These are phyloP conservation scores for Emydoidea blandingii DNA, from an alignment of 2,797 vertebrate genomes.

Conservation along the genomic window DNA sequence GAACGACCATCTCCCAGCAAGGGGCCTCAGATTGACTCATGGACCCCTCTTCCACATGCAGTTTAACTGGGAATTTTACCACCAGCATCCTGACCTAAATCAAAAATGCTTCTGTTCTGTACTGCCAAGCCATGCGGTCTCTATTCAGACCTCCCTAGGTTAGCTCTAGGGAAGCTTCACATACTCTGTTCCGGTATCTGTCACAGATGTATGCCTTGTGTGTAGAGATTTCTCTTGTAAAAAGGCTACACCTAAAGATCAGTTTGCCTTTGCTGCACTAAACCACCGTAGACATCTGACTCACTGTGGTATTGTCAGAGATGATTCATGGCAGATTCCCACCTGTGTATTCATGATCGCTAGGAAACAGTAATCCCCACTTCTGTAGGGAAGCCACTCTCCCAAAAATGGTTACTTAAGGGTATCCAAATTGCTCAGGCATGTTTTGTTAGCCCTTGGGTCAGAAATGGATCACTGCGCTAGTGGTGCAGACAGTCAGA, in stretches of 20 bases:
- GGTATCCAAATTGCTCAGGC: not conserved
- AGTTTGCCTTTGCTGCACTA: not conserved
- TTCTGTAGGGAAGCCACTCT: slow-evolving; percentile 15
- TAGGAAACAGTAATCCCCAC: slow-evolving; percentile 16
- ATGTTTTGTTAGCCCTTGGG: not conserved
- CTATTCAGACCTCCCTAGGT: not conserved
- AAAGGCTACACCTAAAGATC: not conserved
- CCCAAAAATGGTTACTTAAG: not conserved
- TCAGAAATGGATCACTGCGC: slow-evolving; percentile 8
- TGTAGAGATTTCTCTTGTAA: not conserved
- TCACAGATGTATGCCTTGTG: accelerated
- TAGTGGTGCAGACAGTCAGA: not conserved
- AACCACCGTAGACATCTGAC: not conserved
- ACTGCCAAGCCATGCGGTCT: not conserved
- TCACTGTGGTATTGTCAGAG: not conserved
- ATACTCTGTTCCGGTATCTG: not conserved
- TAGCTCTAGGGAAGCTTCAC: not conserved
- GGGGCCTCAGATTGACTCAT: accelerated
- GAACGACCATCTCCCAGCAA: not conserved
- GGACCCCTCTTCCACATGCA: not conserved
- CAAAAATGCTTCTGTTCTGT: not conserved
- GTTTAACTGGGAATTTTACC: not conserved
- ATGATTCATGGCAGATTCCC: slow-evolving; percentile 40
- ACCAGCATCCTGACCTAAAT: not conserved
- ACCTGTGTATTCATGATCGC: not conserved